phyloP scores from a whole-genome alignment of 1,140 invertebrate species.

The Hesperophylax magnus region DNA sequence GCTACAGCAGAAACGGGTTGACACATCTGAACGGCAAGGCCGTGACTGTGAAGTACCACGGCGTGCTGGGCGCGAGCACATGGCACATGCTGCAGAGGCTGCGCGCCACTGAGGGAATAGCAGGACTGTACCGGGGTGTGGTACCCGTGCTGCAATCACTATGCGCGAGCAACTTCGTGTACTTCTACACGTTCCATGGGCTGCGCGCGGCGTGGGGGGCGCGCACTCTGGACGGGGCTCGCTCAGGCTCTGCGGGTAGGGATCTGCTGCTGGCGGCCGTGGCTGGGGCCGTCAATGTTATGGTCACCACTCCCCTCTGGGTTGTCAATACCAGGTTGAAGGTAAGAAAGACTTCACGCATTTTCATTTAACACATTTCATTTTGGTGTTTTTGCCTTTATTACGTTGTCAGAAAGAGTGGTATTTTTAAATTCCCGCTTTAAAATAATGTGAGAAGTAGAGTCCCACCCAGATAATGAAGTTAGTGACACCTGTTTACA shows the following conservation, averaged over 20 bases:
- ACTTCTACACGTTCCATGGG: slow-evolving; percentile 93
- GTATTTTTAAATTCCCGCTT: too few species aligned
- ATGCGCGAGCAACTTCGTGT: slow-evolving; percentile 92
- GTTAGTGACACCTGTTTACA: too few species aligned
- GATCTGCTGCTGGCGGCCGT: slow-evolving; percentile 86
- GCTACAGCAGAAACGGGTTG: neutral
- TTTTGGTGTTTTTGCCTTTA: too few species aligned
- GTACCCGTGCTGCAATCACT: slow-evolving; percentile 86
- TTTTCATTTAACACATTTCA: too few species aligned
- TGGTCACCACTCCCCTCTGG: slow-evolving; percentile 90
- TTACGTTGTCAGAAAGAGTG: too few species aligned
- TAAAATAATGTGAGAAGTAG: too few species aligned
- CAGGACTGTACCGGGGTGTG: slow-evolving; percentile 84
- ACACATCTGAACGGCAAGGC: neutral
- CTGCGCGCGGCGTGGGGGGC: slow-evolving; percentile 74
- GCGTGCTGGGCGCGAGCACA: slow-evolving; percentile 60
- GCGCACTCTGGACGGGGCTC: slow-evolving; percentile 54
- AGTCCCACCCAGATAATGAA: too few species aligned
- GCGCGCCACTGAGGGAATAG: slow-evolving; percentile 78
- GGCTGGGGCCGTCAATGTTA: slow-evolving; percentile 87
- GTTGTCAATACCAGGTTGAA: slow-evolving; percentile 92
- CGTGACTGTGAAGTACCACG: slow-evolving; percentile 15
- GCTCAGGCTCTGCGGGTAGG: slow-evolving; percentile 74
- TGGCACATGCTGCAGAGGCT: slow-evolving; percentile 74
- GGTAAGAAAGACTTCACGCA: slow-evolving; percentile 63